Base-by-base conservation (phyloP, 2,888 invertebrate species). In the Torymus tubicola region DNA sequence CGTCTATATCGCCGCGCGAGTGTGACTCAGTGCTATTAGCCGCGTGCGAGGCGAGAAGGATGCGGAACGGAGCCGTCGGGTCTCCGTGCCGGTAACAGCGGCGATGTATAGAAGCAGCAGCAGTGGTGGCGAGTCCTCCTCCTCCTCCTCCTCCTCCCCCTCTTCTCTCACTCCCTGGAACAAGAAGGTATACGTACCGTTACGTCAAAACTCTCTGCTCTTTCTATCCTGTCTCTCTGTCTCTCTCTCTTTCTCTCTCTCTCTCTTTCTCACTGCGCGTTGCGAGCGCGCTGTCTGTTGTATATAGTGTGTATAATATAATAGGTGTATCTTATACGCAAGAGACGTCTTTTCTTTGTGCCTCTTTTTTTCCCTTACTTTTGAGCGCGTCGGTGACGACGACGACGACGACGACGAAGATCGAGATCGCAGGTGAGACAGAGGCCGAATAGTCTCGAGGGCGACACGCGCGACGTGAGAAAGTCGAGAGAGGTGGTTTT, bases 181-280 rank as follows among this genome's bases (percentile, higher is more conserved):
- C 55, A 65, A 57, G 16, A 61, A 74, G 57, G 61, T 68, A 79
- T 42, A 42, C 42, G 24, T 80, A 80, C 80, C 80, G 80, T 80
- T 80, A 80, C 70, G 70, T 70, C 80, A 75, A 68, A 70, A 58
- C 70, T 12, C 60, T 65, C 53, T 31, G 21, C 42, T 63, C 55
- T 60, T 72, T 71, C 42, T 42, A 31, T 31, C 5, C 42, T 42
- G 10, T 42, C 42, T 8, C 10, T 5, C 31, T 31, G 2, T 31
- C 31, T 42, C 42, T 42, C 8, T 42, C 42, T 42, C 2, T n/a
- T n/a, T 42, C 42, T 42, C 2, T 42, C 42, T 8, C 10, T 5
- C 31, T 31, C 4, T 31, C 31, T 42, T 8, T 42, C 8, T 42
- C 42, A 8, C 2, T 8, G 42, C 5, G 42, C 42, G 42, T 8